Percentiles rank a stretch among this genome's conserved stretches.
Evolutionary conservation across 2,888 invertebrate genomes (phyloP).

Genomic region (Fragum whitleyi): DNA sequence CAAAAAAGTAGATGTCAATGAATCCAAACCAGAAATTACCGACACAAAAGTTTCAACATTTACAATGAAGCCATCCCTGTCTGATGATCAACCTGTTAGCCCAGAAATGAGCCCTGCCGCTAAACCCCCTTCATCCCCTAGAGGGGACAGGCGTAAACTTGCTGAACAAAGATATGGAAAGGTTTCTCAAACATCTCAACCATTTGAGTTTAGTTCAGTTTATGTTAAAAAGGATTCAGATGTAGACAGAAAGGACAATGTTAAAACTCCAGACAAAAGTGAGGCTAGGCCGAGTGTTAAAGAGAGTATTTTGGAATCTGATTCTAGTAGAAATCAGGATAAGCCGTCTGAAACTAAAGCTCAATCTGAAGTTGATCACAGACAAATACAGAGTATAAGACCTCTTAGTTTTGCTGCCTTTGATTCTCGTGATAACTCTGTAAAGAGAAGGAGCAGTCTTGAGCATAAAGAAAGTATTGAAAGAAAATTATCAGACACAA

Average conservation of each 20-base stretch:
- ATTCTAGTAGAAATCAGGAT: background rate
- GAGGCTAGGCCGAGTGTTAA: background rate
- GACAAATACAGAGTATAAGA: constrained; percentile 8
- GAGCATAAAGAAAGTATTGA: constrained; percentile 19
- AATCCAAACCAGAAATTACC: background rate
- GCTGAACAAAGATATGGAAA: constrained; percentile 54
- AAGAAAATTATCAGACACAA: constrained; percentile 26
- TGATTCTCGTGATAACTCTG: background rate
- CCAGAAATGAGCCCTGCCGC: constrained; percentile 1
- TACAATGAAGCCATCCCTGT: background rate
- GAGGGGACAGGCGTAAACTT: constrained; percentile 47
- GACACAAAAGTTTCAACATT: constrained; percentile 17
- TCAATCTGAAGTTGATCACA: background rate
- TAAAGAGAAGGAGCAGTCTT: constrained; percentile 2
- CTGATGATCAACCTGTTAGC: background rate
- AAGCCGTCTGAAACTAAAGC: background rate
- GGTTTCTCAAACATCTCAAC: constrained; percentile 32
- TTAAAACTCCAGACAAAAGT: background rate
- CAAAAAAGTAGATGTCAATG: background rate
- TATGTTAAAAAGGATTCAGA: constrained; percentile 45
- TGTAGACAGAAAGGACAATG: background rate
- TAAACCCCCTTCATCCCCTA: constrained; percentile 60
- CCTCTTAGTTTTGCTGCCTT: constrained; percentile 9
- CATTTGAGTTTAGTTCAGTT: constrained; percentile 59
- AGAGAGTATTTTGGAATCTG: background rate